These are phyloP conservation scores for Anthrax anthrax DNA, from an alignment of 2,888 invertebrate genomes.

Conservation along the genomic window DNA sequence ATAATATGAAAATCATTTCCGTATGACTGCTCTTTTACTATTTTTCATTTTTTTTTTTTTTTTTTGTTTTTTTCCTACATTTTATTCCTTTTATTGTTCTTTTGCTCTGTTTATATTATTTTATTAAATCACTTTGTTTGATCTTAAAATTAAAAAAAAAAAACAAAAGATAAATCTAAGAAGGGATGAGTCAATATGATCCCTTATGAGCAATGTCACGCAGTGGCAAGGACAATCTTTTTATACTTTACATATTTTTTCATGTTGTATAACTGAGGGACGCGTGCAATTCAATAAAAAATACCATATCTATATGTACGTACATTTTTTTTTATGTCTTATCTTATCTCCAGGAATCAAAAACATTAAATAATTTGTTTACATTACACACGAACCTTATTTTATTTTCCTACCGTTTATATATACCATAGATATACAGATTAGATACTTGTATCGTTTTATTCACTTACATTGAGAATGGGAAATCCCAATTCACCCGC, in stretches of 20 bases:
- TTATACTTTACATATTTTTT: too few relatives aligned
- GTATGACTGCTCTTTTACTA: not conserved
- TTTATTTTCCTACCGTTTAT: not conserved
- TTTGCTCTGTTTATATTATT: too few relatives aligned
- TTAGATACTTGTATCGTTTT: not conserved
- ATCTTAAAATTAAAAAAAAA: not conserved
- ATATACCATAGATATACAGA: not conserved
- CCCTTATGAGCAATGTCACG: not conserved
- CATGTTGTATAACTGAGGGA: too few relatives aligned
- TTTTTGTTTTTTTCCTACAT: not conserved
- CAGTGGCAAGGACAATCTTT: not conserved
- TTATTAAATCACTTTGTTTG: not conserved
- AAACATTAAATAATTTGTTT: constrained; percentile 9
- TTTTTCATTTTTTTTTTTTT: not conserved
- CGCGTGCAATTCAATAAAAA: not conserved
- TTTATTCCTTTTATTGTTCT: too few relatives aligned
- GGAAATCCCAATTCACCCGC: not conserved
- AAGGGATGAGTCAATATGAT: not conserved
- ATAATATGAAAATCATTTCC: not conserved
- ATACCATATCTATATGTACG: not conserved
- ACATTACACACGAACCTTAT: not conserved
- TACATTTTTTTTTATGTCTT: not conserved
- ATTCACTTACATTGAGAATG: not conserved
- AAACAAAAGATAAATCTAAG: not conserved
- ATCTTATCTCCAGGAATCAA: constrained; percentile 6